Base-by-base conservation (phyloP, 2,113 vertebrate species). In the Struthidea cinerea region DNA sequence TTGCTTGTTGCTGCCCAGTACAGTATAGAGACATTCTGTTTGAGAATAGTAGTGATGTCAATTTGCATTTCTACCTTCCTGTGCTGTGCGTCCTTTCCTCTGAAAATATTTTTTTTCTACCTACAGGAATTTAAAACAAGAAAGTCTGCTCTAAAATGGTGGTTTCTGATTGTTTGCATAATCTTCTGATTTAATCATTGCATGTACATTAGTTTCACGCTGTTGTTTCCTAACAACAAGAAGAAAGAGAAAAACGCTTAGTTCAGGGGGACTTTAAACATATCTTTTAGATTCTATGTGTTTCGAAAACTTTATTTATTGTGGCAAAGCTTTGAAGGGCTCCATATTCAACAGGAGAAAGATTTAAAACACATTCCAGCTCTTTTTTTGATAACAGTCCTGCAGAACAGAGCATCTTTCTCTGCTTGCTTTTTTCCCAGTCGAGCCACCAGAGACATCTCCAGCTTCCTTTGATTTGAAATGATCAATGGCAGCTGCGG, bases 401-500 rank as follows among this genome's bases (percentile, higher is more conserved):
- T 91, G 95, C 92, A 96, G 91, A 98, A 97, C 93, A 98, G 94
- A 97, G 88, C 84, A 94, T 97, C 96, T 96, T 95, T 96, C 92
- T 96, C 69, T 64, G 57, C 86, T 96, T 52, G 63, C 79, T 92
- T 94, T 92, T 89, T 73, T 41, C 56, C 79, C 39, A 70, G 80
- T 87, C 49, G 69, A 88, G 57, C 93, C 98, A 95, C 96, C 93
- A 96, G 97, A 97, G 96, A 97, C 70, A 91, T 93, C 91, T 94
- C 85, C 84, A 96, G 90, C 81, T 97, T 81, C 81, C 96, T 98
- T 98, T 98, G 98, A 98, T 98, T 98, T 95, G 75, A 74, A 94
- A 96, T 97, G 97, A 98, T 98, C 98, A 98, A 97, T 97, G 96
- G 97, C 96, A 97, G 97, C 96, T 97, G 96, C 74, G 3, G 94